Evolutionary conservation across 1,140 invertebrate genomes (phyloP), one percentile per base, ranked within the genome.

Genomic region (Drosophila guanche): DNA sequence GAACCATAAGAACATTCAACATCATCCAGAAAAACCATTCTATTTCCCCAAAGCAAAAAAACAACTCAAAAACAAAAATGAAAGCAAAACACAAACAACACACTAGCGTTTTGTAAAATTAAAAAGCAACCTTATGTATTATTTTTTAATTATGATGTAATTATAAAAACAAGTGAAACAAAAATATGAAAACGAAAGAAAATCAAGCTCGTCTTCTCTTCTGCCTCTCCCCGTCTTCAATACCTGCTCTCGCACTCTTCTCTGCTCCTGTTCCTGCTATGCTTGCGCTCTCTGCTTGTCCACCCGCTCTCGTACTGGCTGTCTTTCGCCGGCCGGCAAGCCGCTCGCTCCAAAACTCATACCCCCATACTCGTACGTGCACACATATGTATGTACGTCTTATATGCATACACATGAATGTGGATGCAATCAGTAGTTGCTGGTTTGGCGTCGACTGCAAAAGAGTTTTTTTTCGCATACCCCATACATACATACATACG

Each of bases 101-200:
- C 61, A 74, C 72, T 63, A 66, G 71, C 66, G 80, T 85, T 85
- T 85, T 85, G 80, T 85, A 86, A 79, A 76, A 85, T 80, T 86
- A 76, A 61, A 73, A 69, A 72, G 69, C 77, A 86, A 86, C 81
- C 81, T 86, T 86, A 86, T 86, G 81, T 86, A 86, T 86, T 86
- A 86, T 86, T 86, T 86, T 84, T 88, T 81, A 86, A 86, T 86
- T 86, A 86, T 84, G 80, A 84, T 86, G 80, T 85, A 85, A 85
- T 86, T 85, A 86, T 85, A 85, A 85, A 85, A 77, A 73, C 33
- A 86, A 86, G 68, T 81, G 83, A 86, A 86, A 86, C 83, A 86
- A 86, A 84, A 86, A 86, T 86, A 86, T 86, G 83, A 86, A 76
- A 81, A 80, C 85, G 51, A 80, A 79, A 84, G 68, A 79, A 88